Evolutionary conservation across 1,140 invertebrate species (phyloP).

Genomic region (Calycopis cecrops): DNA sequence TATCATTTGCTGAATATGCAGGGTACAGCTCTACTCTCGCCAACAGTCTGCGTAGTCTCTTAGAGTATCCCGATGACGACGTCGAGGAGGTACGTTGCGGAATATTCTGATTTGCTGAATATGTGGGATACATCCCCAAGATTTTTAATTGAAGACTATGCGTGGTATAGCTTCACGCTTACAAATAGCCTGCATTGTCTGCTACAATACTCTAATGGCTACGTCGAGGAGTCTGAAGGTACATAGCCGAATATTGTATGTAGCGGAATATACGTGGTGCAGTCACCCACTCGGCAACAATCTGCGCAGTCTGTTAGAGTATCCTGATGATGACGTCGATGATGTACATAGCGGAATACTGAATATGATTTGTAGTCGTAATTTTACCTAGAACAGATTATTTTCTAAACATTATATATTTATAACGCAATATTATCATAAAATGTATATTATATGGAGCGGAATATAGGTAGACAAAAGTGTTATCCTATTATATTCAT

Average conservation of each 20-base stretch:
- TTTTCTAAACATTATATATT: no score
- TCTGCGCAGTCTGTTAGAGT: constrained; percentile 88
- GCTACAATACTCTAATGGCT: constrained; percentile 86
- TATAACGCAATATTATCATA: no score
- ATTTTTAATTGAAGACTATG: no score
- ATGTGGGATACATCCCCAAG: no score
- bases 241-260: not conserved
- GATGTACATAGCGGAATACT: constrained; percentile 69
- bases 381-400: no score
- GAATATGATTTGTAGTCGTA: no score
- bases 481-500: no score
- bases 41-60: constrained; percentile 85
- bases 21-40: constrained; percentile 76
- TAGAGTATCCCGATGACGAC: constrained; percentile 89
- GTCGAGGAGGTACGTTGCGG: constrained; percentile 71
- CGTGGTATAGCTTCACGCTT: constrained; percentile 78
- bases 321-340: constrained; percentile 81
- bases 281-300: no score
- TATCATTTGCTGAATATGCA: no score
- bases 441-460: no score
- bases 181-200: constrained; percentile 86
- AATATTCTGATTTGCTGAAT: not conserved
- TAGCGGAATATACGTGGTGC: not conserved
- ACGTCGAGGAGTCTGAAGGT: constrained; percentile 80
- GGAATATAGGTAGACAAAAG: no score